Percentiles rank a stretch among this genome's conserved stretches.
phyloP scores from a whole-genome alignment of 2,113 vertebrate genomes.

The Paraplagusia blochii region DNA sequence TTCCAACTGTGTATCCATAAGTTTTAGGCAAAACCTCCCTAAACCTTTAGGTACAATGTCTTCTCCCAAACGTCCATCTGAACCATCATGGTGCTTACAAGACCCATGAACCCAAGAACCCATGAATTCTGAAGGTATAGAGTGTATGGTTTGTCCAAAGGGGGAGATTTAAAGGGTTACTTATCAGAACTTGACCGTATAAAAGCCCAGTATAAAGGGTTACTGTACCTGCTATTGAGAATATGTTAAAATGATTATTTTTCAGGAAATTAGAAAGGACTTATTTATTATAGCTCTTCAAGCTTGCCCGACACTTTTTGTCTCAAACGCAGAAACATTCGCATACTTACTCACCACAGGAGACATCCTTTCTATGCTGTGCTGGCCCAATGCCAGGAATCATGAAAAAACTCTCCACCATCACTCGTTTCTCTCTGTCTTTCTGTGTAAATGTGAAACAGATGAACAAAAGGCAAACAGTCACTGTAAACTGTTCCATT shows the following conservation, averaged over 20 bases:
- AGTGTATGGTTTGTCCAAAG: not conserved
- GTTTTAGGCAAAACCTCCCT: too few species aligned
- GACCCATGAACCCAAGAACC: too few species aligned
- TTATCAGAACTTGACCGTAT: not conserved
- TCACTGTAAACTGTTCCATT: slow-evolving; percentile 5
- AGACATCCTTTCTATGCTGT: not conserved
- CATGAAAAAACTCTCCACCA: slow-evolving; percentile 8
- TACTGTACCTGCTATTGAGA: not conserved
- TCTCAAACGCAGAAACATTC: slow-evolving; percentile 6
- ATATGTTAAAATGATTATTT: not conserved
- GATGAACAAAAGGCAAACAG: slow-evolving; percentile 31
- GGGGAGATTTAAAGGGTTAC: too few species aligned
- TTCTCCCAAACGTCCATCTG: too few species aligned
- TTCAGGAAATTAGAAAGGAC: not conserved
- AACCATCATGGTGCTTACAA: not conserved
- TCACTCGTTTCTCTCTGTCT: not conserved
- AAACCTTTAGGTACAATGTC: too few species aligned
- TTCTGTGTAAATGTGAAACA: slow-evolving; percentile 46
- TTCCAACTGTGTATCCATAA: too few species aligned
- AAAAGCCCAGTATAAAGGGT: too few species aligned
- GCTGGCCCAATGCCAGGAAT: slow-evolving; percentile 8
- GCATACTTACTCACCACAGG: not conserved
- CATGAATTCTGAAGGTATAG: not conserved
- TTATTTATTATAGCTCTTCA: not conserved
- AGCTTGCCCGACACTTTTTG: not conserved